Percentiles rank a stretch among this genome's conserved stretches.
phyloP scores from a whole-genome alignment of 2,113 vertebrate species.

The Megaleporinus macrocephalus region DNA sequence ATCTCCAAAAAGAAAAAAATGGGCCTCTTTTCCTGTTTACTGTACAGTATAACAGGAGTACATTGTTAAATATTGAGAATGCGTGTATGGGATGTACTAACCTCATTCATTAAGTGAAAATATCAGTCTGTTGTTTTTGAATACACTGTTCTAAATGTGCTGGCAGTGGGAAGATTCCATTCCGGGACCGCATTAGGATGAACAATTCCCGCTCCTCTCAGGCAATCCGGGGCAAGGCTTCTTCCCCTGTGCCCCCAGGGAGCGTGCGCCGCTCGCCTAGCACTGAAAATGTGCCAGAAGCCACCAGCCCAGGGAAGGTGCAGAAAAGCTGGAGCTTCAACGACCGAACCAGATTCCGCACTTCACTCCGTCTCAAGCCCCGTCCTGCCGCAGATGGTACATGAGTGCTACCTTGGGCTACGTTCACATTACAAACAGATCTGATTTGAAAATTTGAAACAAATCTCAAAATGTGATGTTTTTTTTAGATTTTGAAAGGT shows the following conservation, averaged over 20 bases:
- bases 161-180: conserved; percentile 88
- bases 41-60: no score
- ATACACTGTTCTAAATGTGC: conserved; percentile 47
- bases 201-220: conserved; percentile 84
- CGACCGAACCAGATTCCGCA: conserved; percentile 92
- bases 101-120: no score
- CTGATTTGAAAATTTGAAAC: background rate
- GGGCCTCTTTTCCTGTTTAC: no score
- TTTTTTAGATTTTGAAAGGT: background rate
- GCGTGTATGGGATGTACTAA: no score
- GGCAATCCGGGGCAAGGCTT: conserved; percentile 78
- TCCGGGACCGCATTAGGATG: conserved; percentile 94
- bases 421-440: background rate
- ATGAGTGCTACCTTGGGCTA: background rate
- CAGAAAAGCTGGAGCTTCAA: conserved; percentile 99
- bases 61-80: no score
- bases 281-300: conserved; percentile 85
- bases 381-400: conserved; percentile 84
- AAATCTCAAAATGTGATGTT: no score
- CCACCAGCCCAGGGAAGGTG: conserved; percentile 89
- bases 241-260: conserved; percentile 77
- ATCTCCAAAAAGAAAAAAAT: background rate
- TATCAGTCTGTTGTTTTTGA: background rate
- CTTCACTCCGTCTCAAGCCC: conserved; percentile 90
- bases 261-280: conserved; percentile 81